A percentile compares a stretch with the other conserved stretches of the same genome.
Evolutionary conservation across 2,888 invertebrate species (phyloP).

Genomic region (Rhogogaster chlorosoma): DNA sequence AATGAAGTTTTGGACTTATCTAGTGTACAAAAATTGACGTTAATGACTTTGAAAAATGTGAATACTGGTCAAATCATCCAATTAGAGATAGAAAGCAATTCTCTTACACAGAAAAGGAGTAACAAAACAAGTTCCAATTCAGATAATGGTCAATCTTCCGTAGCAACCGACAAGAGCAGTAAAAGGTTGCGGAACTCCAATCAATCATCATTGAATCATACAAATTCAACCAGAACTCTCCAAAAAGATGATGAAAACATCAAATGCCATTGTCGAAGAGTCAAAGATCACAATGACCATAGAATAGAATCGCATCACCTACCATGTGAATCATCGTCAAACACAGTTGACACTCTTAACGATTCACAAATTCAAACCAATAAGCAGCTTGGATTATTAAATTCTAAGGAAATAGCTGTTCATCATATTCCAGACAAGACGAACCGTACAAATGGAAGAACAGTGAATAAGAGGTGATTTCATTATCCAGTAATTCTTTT

Average conservation of each 20-base stretch:
- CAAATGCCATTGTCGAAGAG: neutral
- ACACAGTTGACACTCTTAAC: neutral
- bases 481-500: neutral
- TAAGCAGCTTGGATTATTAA: neutral
- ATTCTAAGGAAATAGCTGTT: neutral
- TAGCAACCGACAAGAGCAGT: neutral
- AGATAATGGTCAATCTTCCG: neutral
- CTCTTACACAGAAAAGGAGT: neutral
- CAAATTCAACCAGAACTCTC: neutral
- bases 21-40: neutral
- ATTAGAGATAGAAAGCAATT: constrained; percentile 6
- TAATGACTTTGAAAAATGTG: constrained; percentile 8
- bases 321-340: constrained; percentile 1
- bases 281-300: neutral
- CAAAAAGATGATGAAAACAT: neutral
- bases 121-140: neutral
- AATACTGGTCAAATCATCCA: neutral
- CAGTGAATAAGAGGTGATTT: neutral
- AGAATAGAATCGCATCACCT: neutral
- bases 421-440: neutral
- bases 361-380: neutral
- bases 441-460: neutral
- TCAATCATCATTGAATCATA: neutral
- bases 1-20: neutral
- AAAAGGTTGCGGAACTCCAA: neutral